Evolutionary conservation across 2,797 vertebrate genomes (phyloP), one percentile per base, ranked within the genome.

Genomic region (Picus viridis): DNA sequence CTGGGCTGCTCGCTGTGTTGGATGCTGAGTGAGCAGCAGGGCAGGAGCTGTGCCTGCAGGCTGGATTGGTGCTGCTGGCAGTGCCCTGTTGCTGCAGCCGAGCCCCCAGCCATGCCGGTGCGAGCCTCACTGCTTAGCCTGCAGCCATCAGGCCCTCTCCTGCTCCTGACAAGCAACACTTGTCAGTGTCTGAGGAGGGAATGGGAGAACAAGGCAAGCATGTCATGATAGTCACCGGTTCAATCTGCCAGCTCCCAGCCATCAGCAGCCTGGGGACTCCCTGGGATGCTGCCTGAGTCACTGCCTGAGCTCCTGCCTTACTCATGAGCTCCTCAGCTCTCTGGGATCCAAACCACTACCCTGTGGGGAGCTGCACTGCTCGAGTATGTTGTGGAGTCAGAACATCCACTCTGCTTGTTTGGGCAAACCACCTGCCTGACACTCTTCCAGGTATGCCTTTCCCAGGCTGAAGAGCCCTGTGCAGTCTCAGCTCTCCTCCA

Each of bases 181-280:
- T 94, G 92, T 92, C 68, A 51, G 86, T n/a, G 90, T 95, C 92
- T 94, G 2, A 94, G 90, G 78, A 86, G 92, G 67, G 81, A 16
- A 26, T 16, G 16, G 3, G 67, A 86, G 94, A 94, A 64, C 88
- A 86, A 94, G 93, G 93, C 68, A 20, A 90, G 94, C 76, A 83
- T 86, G 86, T 88, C 19, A 54, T 29, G 83, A 36, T 71, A 51
- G 91, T 80, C 1, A 2, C 71, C 1, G 12, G 74, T 43, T 94
- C 49, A 53, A 0, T 76, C 75, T 70, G 88, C 64, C 91, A 80
- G 86, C 86, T 95, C 92, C 83, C 90, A 75, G 90, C 86, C 69
- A 5, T 47, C 83, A n/a, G 53, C 3, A 0, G 88, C 92, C 59
- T 2, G 23, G 90, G 92, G 86, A 84, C 90, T 94, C 90, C 92